Percentiles rank a stretch among this genome's conserved stretches.
phyloP scores from a whole-genome alignment of 1,140 invertebrate genomes.

The Camponotus vicinus region DNA sequence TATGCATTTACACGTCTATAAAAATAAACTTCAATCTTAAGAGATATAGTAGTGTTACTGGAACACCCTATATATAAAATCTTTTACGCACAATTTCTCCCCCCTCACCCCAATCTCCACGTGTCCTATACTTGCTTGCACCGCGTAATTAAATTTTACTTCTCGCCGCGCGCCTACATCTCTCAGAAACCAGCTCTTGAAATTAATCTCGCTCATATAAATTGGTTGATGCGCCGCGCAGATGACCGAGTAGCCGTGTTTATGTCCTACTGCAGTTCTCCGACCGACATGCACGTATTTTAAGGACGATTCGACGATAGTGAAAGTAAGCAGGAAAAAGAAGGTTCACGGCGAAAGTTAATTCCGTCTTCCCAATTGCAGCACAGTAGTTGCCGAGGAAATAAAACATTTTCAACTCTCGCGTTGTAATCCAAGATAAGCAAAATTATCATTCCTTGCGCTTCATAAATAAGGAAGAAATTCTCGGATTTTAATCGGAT shows the following conservation, averaged over 20 bases:
- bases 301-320: conserved; percentile 48
- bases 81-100: not conserved
- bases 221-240: conserved; percentile 35
- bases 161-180: conserved; percentile 53
- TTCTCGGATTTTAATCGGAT: conserved; percentile 15
- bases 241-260: conserved; percentile 59
- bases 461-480: conserved; percentile 18
- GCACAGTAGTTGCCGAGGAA: not conserved
- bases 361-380: conserved; percentile 33
- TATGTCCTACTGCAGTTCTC: conserved; percentile 13
- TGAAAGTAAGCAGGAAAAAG: conserved; percentile 58
- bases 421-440: conserved; percentile 18
- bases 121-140: not conserved
- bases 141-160: conserved; percentile 63
- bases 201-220: conserved; percentile 62
- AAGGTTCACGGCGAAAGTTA: conserved; percentile 48
- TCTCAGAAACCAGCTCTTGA: conserved; percentile 54
- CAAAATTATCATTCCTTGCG: not conserved
- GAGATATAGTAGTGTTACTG: not conserved
- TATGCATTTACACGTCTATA: not conserved
- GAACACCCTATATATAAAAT: conserved; percentile 37
- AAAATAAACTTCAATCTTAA: conserved; percentile 5
- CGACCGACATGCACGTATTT: conserved; percentile 2
- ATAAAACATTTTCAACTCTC: not conserved
- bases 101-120: not conserved